Conservation (phyloP, 2,888 invertebrate species). For the Amphimallon solstitiale region DNA sequence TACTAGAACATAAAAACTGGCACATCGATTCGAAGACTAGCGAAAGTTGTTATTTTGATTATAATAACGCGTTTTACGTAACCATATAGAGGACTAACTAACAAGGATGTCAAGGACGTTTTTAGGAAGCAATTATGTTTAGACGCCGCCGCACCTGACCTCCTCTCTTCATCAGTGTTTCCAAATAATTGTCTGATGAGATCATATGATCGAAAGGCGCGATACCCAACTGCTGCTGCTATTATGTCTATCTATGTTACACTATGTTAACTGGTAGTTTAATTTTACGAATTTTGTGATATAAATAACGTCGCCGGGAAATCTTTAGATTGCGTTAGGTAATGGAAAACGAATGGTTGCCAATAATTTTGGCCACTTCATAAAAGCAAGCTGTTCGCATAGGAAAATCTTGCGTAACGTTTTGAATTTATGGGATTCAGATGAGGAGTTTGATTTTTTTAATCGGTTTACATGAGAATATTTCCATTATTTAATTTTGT, state of each 20-base stretch:
- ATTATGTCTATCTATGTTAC: neutral
- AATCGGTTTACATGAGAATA: no score
- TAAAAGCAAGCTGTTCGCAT: no score
- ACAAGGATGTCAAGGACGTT: slow-evolving; percentile 5
- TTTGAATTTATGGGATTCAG: no score
- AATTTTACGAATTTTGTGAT: neutral
- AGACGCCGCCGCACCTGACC: slow-evolving; percentile 5
- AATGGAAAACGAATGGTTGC: neutral
- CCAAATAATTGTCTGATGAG: slow-evolving; percentile 14
- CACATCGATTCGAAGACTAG: neutral
- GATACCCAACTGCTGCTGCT: no score
- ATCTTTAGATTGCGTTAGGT: slow-evolving; percentile 18
- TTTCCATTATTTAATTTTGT: no score
- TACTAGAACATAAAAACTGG: neutral
- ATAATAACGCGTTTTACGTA: neutral
- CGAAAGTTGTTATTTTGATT: slow-evolving; percentile 12
- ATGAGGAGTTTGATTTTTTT: no score
- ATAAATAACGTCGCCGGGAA: neutral
- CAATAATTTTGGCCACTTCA: neutral
- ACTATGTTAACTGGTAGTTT: neutral
- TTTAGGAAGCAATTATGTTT: neutral
- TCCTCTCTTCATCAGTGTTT: neutral
- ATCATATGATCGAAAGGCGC: slow-evolving; percentile 1
- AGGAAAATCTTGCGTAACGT: no score
- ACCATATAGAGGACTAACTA: neutral